Base-by-base conservation (phyloP, 2,888 invertebrate genomes). In the Liodrosophila aerea region DNA sequence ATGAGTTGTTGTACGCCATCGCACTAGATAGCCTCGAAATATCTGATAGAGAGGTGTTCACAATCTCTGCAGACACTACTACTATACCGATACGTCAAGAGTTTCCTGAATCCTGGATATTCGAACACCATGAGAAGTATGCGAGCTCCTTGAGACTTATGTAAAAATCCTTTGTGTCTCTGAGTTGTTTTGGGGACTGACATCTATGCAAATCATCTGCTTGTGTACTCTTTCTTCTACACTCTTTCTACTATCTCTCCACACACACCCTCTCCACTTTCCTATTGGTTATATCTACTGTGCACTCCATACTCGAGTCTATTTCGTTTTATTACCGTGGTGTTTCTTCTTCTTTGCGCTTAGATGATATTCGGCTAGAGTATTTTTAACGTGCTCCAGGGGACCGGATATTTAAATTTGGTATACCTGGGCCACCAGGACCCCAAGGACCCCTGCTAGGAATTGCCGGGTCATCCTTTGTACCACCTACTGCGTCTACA, bases 61-160 rank as follows among this genome's bases (percentile, higher is more conserved):
- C 30, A 30, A 30, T n/a, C 8, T 8, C 9, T 30, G 30, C 9
- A 30, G 30, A 7, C 7, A 7, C 8, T 30, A 16, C 18, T n/a
- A n/a, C n/a, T n/a, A n/a, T n/a, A n/a, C n/a, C n/a, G 5, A 39
- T 45, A 29, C 44, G 44, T 11, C 29, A 53, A 30, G 44, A 53
- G 13, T 53, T 45, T 39, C 45, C 46, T 3, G 54, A 54, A 15
- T 40, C 1, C 15, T 54, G 54, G 54, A 47, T 54, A 27, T 54
- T 34, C 33, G 40, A 46, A 11, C 3, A 33, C 15, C 8, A 33
- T 11, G 40, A 46, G 12, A 54, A 40, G 46, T 18, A 46, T 27
- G 9, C 31, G 33, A 7, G 4, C 8, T 9, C 8, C n/a, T 52
- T 36, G 11, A 30, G 11, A 15, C 4, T 39, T 12, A 9, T 34